Evolutionary conservation across 2,113 vertebrate species (phyloP).

Genomic region (Indri indri): DNA sequence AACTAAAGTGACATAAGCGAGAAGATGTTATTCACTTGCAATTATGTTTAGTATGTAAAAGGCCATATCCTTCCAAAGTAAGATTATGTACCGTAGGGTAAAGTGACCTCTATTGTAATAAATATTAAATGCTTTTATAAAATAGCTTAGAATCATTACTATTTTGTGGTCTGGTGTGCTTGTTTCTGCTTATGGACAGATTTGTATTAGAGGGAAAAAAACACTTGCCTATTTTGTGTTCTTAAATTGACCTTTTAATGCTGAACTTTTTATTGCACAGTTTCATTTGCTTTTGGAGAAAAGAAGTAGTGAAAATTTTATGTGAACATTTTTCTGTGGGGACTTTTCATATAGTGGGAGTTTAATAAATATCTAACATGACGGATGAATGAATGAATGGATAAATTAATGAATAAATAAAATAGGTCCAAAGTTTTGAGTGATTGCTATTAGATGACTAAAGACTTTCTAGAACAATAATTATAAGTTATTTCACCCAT

Average conservation of each 20-base stretch:
- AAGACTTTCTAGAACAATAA: slow-evolving; percentile 6
- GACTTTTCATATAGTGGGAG: background rate
- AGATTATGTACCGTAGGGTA: background rate
- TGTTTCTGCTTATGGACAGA: background rate
- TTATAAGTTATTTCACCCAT: background rate
- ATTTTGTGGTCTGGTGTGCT: background rate
- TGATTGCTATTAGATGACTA: background rate
- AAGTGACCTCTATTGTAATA: slow-evolving; percentile 3
- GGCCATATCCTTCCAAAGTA: background rate
- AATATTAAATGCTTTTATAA: background rate
- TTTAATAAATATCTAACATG: background rate
- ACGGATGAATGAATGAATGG: background rate
- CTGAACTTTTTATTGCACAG: background rate
- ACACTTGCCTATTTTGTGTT: background rate
- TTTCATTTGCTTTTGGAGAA: background rate
- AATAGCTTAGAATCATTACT: background rate
- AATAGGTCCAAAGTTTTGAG: background rate
- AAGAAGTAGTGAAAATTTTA: background rate
- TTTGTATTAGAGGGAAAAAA: background rate
- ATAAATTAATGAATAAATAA: background rate
- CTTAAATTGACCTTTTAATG: background rate
- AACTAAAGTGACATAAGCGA: background rate
- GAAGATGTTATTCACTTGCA: background rate
- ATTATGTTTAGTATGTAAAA: slow-evolving; percentile 21
- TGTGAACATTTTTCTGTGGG: background rate